Percentiles rank a stretch among this genome's conserved stretches.
These are phyloP conservation scores for Pseudonaja textilis DNA, from an alignment of 2,113 vertebrate species.

Conservation along the genomic window DNA sequence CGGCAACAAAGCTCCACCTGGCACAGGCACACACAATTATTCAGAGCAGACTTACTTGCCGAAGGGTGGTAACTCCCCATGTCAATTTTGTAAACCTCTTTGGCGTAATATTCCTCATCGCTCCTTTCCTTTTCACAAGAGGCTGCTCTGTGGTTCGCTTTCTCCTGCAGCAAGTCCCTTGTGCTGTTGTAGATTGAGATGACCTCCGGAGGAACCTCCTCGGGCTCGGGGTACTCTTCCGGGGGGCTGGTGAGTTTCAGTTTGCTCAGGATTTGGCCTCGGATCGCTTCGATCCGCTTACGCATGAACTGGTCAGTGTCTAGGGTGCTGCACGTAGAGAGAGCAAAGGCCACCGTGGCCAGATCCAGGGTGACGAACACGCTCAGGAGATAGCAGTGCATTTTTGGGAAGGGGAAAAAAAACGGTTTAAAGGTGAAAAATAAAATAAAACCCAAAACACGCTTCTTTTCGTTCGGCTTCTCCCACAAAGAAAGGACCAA, in stretches of 20 bases:
- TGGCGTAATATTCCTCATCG: constrained; percentile 97
- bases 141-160: constrained; percentile 87
- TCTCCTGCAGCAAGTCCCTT: constrained; percentile 93
- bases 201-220: constrained; percentile 88
- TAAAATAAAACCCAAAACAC: constrained; percentile 2
- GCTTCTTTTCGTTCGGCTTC: constrained; percentile 11
- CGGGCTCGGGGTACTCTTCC: constrained; percentile 78
- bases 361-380: constrained; percentile 86
- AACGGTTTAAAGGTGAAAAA: neutral
- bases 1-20: neutral
- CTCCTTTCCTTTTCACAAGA: constrained; percentile 94
- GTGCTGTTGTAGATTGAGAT: constrained; percentile 98
- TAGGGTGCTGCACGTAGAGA: constrained; percentile 95
- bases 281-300: constrained; percentile 96
- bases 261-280: constrained; percentile 98
- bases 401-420: constrained; percentile 65
- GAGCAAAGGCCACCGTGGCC: constrained; percentile 81
- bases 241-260: constrained; percentile 94
- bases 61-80: constrained; percentile 77
- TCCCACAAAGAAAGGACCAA: neutral
- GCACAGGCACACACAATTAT: neutral
- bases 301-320: constrained; percentile 97
- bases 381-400: constrained; percentile 87
- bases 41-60: constrained; percentile 84
- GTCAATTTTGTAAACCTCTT: constrained; percentile 97